Evolutionary conservation across 2,888 invertebrate species (phyloP), one percentile per base, ranked within the genome.

Genomic region (Clusia tigrina): DNA sequence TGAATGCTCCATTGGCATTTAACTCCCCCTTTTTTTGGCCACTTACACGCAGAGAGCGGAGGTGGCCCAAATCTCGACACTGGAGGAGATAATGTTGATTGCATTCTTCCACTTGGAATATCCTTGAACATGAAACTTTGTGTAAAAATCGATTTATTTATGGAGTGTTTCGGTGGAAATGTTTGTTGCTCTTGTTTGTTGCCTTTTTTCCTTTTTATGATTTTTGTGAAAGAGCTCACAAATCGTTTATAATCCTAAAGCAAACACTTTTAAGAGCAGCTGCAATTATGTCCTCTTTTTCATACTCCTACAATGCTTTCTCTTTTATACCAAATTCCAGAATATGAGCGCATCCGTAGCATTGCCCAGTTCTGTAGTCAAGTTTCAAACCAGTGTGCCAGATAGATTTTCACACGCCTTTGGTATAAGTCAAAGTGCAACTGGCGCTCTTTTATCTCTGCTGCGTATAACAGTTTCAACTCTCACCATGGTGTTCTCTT

Each of bases 61-160:
- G 5, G 12, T 32, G 32, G 42, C 9, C 42, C 42, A 42, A 32
- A 6, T 32, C 32, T 9, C 42, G n/a, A 15, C 48, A 48, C 48
- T 20, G 18, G 22, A 48, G 15, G 48, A 48, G 48, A 48, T 48
- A 48, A 48, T 48, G 18, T 48, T 48, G 48, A 48, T 48, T 48
- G 48, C 48, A 48, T 48, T 48, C 48, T 48, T 48, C 48, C 48
- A 48, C 48, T 48, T 48, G 48, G 48, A 48, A 48, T 48, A 48
- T 48, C 48, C 48, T 48, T 48, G 48, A 48, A 48, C 48, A 48
- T 48, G 48, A 48, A 48, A 48, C 48, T 48, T 48, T 48, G 48
- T 48, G 48, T 48, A 48, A 48, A 48, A 48, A 48, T 48, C 48
- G 48, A 48, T 48, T 48, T 48, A 48, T 48, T 48, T 48, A 9